Percentiles rank a stretch among this genome's conserved stretches.
These are phyloP conservation scores for Sinocyclocheilus anshuiensis DNA, from an alignment of 2,113 vertebrate species.

Conservation along the genomic window DNA sequence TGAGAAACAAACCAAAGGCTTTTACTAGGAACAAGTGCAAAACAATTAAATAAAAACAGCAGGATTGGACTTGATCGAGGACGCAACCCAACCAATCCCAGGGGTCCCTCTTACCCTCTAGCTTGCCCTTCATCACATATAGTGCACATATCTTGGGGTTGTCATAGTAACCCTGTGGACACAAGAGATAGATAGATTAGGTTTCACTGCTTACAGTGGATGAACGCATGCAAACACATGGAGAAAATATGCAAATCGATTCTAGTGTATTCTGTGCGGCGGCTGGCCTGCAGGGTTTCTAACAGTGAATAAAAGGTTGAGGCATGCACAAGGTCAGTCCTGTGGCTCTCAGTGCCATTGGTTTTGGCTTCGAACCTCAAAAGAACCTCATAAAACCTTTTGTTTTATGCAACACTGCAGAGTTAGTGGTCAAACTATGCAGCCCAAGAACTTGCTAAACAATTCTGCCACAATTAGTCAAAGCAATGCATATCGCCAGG, in stretches of 20 bases:
- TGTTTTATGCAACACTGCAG: too few species aligned
- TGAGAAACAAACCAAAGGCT: slow-evolving; percentile 62
- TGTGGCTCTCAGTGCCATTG: not conserved
- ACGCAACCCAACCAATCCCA: not conserved
- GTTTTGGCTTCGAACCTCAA: not conserved
- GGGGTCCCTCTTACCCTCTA: slow-evolving; percentile 83
- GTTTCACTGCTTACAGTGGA: not conserved
- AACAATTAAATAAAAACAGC: not conserved
- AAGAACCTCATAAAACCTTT: not conserved
- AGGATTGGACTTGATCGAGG: not conserved
- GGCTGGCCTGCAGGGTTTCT: not conserved
- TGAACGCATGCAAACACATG: slow-evolving; percentile 27
- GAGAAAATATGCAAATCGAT: slow-evolving; percentile 28
- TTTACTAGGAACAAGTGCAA: not conserved
- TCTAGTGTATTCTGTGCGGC: not conserved
- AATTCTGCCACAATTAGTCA: not conserved
- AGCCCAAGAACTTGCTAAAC: not conserved
- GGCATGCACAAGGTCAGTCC: not conserved
- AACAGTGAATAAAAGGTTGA: not conserved
- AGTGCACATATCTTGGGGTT: slow-evolving; percentile 98
- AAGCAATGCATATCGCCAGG: not conserved
- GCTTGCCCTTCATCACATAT: slow-evolving; percentile 93
- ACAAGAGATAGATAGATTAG: slow-evolving; percentile 32
- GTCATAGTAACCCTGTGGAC: slow-evolving; percentile 94
- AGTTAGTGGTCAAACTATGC: not conserved